A percentile compares a stretch with the other conserved stretches of the same genome.
These are phyloP conservation scores for Apis laboriosa DNA, from an alignment of 1,140 invertebrate species.

Conservation along the genomic window DNA sequence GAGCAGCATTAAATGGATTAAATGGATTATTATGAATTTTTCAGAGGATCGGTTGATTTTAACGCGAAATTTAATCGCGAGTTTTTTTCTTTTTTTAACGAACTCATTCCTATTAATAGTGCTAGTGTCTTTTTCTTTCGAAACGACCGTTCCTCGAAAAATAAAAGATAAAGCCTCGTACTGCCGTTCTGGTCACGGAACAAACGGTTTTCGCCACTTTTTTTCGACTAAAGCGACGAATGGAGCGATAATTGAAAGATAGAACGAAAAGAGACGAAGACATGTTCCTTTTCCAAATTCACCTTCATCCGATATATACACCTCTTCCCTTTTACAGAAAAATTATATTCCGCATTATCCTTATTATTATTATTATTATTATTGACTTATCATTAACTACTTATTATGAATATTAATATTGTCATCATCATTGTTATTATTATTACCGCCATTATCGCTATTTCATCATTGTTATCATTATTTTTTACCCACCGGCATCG, in stretches of 20 bases:
- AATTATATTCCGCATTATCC: conserved; percentile 21
- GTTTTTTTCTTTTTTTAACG: not conserved
- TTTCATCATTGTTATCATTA: not conserved
- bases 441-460: conserved; percentile 39
- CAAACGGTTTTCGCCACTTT: no score
- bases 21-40: not conserved
- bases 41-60: not conserved
- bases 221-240: not conserved
- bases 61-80: not conserved
- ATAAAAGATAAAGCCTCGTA: not conserved
- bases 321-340: conserved; percentile 20
- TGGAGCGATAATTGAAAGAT: conserved; percentile 25
- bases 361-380: conserved; percentile 8
- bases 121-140: not conserved
- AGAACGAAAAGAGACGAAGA: conserved; percentile 35
- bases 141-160: not conserved
- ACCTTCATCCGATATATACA: conserved; percentile 1
- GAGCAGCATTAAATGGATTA: not conserved
- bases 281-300: not conserved
- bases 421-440: conserved; percentile 66
- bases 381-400: conserved; percentile 44
- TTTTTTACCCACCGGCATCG: not conserved
- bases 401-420: conserved; percentile 71
- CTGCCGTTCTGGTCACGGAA: not conserved
- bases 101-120: not conserved